Percentiles rank a stretch among this genome's conserved stretches.
Evolutionary conservation across 1,140 invertebrate genomes (phyloP).

Genomic region (Euura saliciscinereae): DNA sequence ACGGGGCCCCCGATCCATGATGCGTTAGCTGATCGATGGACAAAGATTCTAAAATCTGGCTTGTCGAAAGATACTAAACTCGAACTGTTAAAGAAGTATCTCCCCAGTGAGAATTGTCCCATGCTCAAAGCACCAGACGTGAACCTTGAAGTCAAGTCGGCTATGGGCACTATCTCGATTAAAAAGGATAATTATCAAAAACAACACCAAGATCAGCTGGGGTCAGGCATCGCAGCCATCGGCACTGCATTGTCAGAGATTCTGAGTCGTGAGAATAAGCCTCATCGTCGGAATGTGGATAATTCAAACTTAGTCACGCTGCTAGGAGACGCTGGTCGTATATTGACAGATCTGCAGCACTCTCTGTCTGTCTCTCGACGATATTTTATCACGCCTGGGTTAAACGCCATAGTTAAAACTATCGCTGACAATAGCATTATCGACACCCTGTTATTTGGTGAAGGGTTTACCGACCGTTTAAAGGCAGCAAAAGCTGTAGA

Average conservation of each 20-base stretch:
- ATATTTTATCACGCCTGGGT: slow-evolving; percentile 4
- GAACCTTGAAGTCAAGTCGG: slow-evolving; percentile 21
- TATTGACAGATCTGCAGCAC: slow-evolving; percentile 18
- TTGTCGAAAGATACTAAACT: slow-evolving; percentile 17
- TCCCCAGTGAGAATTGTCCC: slow-evolving; percentile 17
- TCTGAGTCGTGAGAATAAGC: no score
- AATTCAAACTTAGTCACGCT: no score
- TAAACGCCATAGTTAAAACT: slow-evolving; percentile 10
- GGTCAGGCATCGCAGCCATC: neutral
- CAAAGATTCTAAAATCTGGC: slow-evolving; percentile 17
- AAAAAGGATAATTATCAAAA: slow-evolving; percentile 20
- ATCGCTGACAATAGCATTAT: slow-evolving; percentile 12
- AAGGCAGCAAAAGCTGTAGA: slow-evolving; percentile 24
- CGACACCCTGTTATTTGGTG: slow-evolving; percentile 15
- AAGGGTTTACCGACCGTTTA: slow-evolving; percentile 21
- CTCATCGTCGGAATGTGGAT: no score
- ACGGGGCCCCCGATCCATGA: slow-evolving; percentile 17
- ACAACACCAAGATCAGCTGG: neutral
- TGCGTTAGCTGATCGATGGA: slow-evolving; percentile 22
- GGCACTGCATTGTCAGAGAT: no score
- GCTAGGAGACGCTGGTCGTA: slow-evolving; percentile 15
- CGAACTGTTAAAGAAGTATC: slow-evolving; percentile 21
- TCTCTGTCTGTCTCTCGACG: slow-evolving; percentile 15
- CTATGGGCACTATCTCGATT: slow-evolving; percentile 19
- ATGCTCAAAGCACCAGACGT: slow-evolving; percentile 26